Percentiles rank a stretch among this genome's conserved stretches.
phyloP scores from a whole-genome alignment of 2,888 invertebrate genomes.

The Leucania comma region DNA sequence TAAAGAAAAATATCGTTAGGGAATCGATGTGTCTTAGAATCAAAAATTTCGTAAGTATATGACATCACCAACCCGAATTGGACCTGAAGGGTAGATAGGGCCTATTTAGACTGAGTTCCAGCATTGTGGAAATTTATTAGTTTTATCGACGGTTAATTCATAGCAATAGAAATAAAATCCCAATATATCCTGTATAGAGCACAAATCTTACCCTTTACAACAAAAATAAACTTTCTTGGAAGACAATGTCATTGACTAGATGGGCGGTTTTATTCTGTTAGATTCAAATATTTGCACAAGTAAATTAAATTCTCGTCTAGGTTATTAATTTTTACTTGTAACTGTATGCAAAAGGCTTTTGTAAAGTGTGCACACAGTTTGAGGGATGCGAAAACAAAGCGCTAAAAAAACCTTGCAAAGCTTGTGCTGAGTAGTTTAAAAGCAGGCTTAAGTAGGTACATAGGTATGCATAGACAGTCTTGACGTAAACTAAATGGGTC shows the following conservation, averaged over 20 bases:
- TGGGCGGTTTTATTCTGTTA: slow-evolving; percentile 40
- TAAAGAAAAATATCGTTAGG: too few relatives aligned
- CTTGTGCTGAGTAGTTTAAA: neutral
- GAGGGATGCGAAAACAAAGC: neutral
- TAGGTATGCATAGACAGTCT: slow-evolving; percentile 20
- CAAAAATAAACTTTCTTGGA: slow-evolving; percentile 33
- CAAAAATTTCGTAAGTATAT: too few relatives aligned
- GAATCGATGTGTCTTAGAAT: too few relatives aligned
- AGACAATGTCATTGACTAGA: slow-evolving; percentile 42
- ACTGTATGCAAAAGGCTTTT: slow-evolving; percentile 29
- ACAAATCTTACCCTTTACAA: slow-evolving; percentile 8
- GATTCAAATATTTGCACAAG: slow-evolving; percentile 53
- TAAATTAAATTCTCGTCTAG: slow-evolving; percentile 51
- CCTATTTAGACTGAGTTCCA: too few relatives aligned
- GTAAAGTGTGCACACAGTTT: slow-evolving; percentile 16
- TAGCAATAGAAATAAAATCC: slow-evolving; percentile 1
- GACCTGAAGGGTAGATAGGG: too few relatives aligned
- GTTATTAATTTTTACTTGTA: slow-evolving; percentile 48
- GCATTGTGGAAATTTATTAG: too few relatives aligned
- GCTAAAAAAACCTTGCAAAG: slow-evolving; percentile 3
- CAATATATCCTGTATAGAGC: slow-evolving; percentile 13
- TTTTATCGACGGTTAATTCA: neutral
- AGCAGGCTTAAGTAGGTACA: slow-evolving; percentile 1
- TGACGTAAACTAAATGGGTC: slow-evolving; percentile 64
- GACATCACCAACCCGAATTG: too few relatives aligned